Conservation (phyloP, 2,797 vertebrate genomes). For the Pogonophryne albipinna region DNA sequence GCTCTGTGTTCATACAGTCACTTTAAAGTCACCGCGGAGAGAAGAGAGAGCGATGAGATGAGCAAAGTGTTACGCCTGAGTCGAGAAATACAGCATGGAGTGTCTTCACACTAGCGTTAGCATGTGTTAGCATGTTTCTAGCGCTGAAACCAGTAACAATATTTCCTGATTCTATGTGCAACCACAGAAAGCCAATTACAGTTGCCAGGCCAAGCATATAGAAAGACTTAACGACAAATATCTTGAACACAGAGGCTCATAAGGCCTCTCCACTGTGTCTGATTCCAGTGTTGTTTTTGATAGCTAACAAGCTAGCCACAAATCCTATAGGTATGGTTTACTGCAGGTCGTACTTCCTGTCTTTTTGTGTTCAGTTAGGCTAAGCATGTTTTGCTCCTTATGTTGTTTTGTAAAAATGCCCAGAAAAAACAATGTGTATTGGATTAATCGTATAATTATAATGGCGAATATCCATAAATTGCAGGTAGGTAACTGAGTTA, state of each 20-base stretch:
- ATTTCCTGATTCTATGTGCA: conserved; percentile 1
- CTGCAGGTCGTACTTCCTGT: not conserved
- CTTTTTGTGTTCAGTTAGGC: not conserved
- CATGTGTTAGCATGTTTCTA: not conserved
- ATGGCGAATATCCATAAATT: too few species aligned
- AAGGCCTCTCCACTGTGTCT: not conserved
- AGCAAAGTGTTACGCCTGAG: not conserved
- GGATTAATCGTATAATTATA: too few species aligned
- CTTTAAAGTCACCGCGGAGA: conserved; percentile 39
- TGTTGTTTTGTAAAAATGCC: too few species aligned
- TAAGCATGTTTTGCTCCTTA: not conserved
- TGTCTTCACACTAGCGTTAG: not conserved
- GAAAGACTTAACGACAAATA: not conserved
- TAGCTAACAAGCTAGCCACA: not conserved
- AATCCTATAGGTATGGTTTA: not conserved
- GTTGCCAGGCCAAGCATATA: not conserved
- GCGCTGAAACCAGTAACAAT: not conserved
- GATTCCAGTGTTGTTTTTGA: not conserved
- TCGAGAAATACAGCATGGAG: not conserved
- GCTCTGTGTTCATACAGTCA: conserved; percentile 44
- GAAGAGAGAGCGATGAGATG: conserved; percentile 1
- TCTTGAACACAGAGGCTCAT: not conserved
- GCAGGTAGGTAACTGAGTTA: too few species aligned
- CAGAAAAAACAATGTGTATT: too few species aligned
- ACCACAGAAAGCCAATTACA: not conserved